phyloP scores from a whole-genome alignment of 2,888 invertebrate genomes.

The Cheilosia impressa region DNA sequence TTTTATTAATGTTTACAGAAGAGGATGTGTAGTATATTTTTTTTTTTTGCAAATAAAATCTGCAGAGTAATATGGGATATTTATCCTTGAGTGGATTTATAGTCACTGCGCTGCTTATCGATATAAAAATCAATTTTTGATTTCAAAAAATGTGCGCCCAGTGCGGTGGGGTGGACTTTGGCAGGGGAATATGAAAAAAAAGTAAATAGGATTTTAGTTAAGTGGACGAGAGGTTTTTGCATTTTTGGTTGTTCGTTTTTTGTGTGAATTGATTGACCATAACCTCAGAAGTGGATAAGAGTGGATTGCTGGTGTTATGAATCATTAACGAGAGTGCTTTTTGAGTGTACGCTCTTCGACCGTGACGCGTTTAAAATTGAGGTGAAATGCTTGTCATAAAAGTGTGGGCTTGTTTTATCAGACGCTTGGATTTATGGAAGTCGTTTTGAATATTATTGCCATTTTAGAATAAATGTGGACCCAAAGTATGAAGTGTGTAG shows the following conservation, averaged over 20 bases:
- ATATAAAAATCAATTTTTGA: constrained; percentile 75
- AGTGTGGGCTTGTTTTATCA: constrained; percentile 1
- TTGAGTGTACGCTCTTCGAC: not conserved
- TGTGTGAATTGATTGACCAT: constrained; percentile 71
- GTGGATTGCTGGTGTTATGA: constrained; percentile 47
- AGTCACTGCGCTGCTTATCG: constrained; percentile 77
- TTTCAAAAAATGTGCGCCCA: constrained; percentile 56
- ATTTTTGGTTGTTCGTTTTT: constrained; percentile 38
- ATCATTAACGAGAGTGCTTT: constrained; percentile 46
- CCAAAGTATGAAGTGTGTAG: not conserved
- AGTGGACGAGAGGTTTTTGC: constrained; percentile 66
- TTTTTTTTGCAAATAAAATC: constrained; percentile 72
- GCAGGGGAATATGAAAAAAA: constrained; percentile 47
- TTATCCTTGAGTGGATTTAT: constrained; percentile 80
- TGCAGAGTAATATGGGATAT: constrained; percentile 74
- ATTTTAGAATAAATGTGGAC: constrained; percentile 7
- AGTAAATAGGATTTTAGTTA: constrained; percentile 70
- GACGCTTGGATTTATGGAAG: constrained; percentile 22
- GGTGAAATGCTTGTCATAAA: not conserved
- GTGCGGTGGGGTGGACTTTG: constrained; percentile 16
- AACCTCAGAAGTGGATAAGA: constrained; percentile 58
- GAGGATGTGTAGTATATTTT: constrained; percentile 48
- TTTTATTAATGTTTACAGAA: constrained; percentile 75
- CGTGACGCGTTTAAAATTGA: constrained; percentile 33
- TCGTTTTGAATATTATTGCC: constrained; percentile 29